Evolutionary conservation across 2,888 invertebrate species (phyloP), one percentile per base, ranked within the genome.

Genomic region (Pinctada fucata): DNA sequence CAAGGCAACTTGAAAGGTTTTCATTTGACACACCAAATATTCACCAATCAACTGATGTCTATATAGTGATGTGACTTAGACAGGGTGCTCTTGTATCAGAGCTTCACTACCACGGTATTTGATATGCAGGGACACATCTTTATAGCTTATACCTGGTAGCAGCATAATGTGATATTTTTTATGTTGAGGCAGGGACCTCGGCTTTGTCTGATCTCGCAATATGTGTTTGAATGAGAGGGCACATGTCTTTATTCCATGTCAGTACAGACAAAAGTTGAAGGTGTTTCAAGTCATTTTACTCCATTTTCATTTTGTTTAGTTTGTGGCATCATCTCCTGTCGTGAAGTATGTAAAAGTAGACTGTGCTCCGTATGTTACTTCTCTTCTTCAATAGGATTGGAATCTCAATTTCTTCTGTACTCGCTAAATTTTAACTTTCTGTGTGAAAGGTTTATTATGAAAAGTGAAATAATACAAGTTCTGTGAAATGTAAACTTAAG

Each of bases 111-210:
- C 63, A 66, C 66, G 74, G 63, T 49, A 74, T 74, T 72, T 74
- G 50, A 74, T 74, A 74, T 74, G 74, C 74, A 74, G 74, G 74
- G 74, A 74, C 74, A 48, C 65, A 50, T 66, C 66, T 74, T 31
- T 64, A 63, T 64, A 63, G 63, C 50, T 63, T 63, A 63, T 58
- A 50, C 66, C 49, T 66, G 66, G 58, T 66, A 66, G 74, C 74
- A 74, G 74, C 64, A 74, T 66, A 74, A 63, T 74, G 74, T 74
- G 69, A 78, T 78, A 73, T 68, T 73, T 72, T 77, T 48, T 49
- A 64, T 78, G 69, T 69, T 68, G 73, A 74, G 78, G 78, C 78
- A 78, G 78, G 78, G 73, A 73, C 78, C 78, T 78, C 68, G 64
- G 50, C 65, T 64, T 68, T 73, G 69, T 71, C 73, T 78, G 78